Evolutionary conservation across 2,113 vertebrate species (phyloP), one percentile per base, ranked within the genome.

Genomic region (Mirza zaza): DNA sequence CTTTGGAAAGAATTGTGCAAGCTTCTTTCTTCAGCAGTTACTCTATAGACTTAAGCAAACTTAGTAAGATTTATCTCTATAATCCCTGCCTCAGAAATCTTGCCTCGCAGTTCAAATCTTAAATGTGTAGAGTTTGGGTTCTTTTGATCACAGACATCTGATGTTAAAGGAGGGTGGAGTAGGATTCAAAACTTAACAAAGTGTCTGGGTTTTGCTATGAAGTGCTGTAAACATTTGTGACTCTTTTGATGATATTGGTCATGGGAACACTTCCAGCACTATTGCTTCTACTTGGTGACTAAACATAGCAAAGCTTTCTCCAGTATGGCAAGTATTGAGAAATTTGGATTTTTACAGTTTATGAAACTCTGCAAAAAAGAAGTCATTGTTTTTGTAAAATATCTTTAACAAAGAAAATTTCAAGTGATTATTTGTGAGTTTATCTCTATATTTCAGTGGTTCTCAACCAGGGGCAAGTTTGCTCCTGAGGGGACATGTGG

Each of bases 321-420:
- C 52, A 82, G 14, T 39, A 32, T 59, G 45, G n/a, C 8, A 81
- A 91, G 29, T 91, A 85, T 45, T 87, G 89, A 88, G 77, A 94
- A 81, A 94, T 83, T 68, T 91, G 27, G 48, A 39, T 87, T 91
- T 97, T 95, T 50, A 75, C 6, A 77, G 59, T 42, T 96, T 96
- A 67, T 84, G 34, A 93, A 95, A 15, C 5, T 50, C 32, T 79
- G 63, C 55, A 21, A 76, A 76, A 90, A 71, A 83, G 18, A 88
- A 68, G 36, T 14, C n/a, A 21, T 82, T 29, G 1, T 50, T 17
- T 25, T 81, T 73, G n/a, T 32, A 45, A 76, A 92, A 90, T 83
- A 45, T 8, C 10, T 88, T 89, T 7, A 90, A 34, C 71, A 90
- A 96, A 90, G 32, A 83, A 73, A 48, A 75, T 68, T 82, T 94